Base-by-base conservation (phyloP, 2,113 vertebrate species). In the Marmota monax region DNA sequence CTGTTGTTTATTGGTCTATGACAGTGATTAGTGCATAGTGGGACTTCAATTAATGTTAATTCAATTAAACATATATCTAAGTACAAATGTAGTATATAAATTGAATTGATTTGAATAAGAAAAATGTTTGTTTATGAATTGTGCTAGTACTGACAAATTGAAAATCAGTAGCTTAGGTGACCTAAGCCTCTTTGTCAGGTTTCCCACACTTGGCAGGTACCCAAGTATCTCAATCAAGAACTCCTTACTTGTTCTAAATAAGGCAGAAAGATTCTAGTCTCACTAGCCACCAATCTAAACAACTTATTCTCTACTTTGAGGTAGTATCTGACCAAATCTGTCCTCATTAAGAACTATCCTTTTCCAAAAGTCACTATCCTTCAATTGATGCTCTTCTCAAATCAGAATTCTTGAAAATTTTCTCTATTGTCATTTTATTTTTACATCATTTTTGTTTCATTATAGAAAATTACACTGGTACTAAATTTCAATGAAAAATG, bases 401-500 rank as follows among this genome's bases (percentile, higher is more conserved):
- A 76, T 76, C 18, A 79, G 9, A 84, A 39, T 12, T 79, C 17
- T 25, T 67, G 9, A 91, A 88, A 56, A 37, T 48, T 53, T 42
- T 51, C 78, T 91, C 61, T 58, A 23, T 80, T 95, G 67, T 56
- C 88, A 25, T 73, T 87, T 93, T 56, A 93, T 45, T 73, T 87
- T 94, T 92, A 96, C 4, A 92, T 79, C 27, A 22, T 70, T 93
- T 89, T 90, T 74, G 20, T 96, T 96, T 94, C 77, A 87, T 84
- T 96, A 83, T 10, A 93, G 80, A 96, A 96, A 80, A 97, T 94
- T 82, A 94, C 37, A 72, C 4, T 53, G 56, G 17, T 80, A 77
- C 23, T 65, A 72, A 53, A 84, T 88, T 88, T 78, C 90, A 88
- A 82, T 96, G 61, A 96, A 95, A 90, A 42, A 12, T 34, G 56